Evolutionary conservation across 2,797 vertebrate species (phyloP).

Genomic region (Rhadinocentrus ornatus): DNA sequence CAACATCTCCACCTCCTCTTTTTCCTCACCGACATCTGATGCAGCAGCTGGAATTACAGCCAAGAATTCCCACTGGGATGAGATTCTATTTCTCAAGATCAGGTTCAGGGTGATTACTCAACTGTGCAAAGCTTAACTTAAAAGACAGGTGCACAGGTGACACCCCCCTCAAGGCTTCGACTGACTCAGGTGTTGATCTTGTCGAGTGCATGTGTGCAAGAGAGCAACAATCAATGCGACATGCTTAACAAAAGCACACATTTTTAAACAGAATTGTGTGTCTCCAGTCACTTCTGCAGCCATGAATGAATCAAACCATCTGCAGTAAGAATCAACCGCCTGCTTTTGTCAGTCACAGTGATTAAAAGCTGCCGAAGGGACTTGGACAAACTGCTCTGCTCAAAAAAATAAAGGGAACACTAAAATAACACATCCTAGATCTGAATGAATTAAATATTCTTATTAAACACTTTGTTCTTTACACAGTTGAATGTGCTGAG

Average conservation of each 20-base stretch:
- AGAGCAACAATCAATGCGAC: background rate
- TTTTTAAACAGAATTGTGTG: background rate
- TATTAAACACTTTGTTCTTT: too few relatives aligned
- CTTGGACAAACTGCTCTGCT: slow-evolving; percentile 60
- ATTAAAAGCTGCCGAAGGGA: slow-evolving; percentile 65
- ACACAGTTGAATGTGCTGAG: too few relatives aligned
- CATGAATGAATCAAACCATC: slow-evolving; percentile 42
- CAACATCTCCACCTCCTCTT: slow-evolving; percentile 6
- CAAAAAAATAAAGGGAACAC: too few relatives aligned
- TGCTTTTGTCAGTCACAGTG: slow-evolving; percentile 56
- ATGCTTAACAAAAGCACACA: slow-evolving; percentile 1
- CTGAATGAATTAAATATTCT: too few relatives aligned
- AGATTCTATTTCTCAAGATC: slow-evolving; percentile 39
- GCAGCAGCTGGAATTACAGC: slow-evolving; percentile 39
- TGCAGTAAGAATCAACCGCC: slow-evolving; percentile 62
- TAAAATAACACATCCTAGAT: too few relatives aligned
- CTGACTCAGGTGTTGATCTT: slow-evolving; percentile 27
- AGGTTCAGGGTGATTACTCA: slow-evolving; percentile 35
- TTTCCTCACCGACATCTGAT: slow-evolving; percentile 24
- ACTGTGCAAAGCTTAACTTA: slow-evolving; percentile 7
- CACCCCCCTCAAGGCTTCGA: background rate
- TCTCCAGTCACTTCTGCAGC: slow-evolving; percentile 20
- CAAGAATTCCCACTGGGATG: slow-evolving; percentile 56
- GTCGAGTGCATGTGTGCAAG: background rate
- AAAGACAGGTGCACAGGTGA: background rate